These are phyloP conservation scores for Esox niger DNA, from an alignment of 2,113 vertebrate species.

Conservation along the genomic window DNA sequence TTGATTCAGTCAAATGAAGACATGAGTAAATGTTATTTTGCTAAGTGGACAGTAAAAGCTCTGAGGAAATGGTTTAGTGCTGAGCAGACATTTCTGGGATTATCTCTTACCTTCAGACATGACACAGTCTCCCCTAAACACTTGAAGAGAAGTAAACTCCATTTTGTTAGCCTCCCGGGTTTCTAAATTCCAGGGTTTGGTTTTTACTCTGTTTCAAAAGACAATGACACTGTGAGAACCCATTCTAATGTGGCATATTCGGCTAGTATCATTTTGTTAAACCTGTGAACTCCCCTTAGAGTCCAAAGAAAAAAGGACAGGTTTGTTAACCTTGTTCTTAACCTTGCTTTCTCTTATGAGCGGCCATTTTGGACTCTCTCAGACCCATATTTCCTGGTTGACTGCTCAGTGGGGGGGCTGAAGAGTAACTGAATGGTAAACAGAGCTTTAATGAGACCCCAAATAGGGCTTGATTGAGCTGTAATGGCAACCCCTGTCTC, in stretches of 20 bases:
- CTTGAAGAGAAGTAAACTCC: not conserved
- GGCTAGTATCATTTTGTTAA: constrained; percentile 8
- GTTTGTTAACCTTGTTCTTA: not conserved
- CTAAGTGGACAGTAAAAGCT: not conserved
- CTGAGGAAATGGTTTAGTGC: not conserved
- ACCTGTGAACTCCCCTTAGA: not conserved
- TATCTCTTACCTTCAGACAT: not conserved
- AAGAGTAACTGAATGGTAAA: not conserved
- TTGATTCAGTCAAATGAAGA: not conserved
- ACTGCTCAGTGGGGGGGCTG: not conserved
- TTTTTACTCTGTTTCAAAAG: not conserved
- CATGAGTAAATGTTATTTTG: not conserved
- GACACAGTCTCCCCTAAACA: not conserved
- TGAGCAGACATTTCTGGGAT: not conserved
- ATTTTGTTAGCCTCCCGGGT: not conserved
- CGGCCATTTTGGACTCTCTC: constrained; percentile 13
- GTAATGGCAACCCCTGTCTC: constrained; percentile 20
- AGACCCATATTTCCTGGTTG: not conserved
- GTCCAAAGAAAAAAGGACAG: no score
- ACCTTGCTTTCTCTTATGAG: not conserved
- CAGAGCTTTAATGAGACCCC: not conserved
- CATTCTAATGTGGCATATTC: not conserved
- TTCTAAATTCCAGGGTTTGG: not conserved
- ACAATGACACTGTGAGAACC: not conserved
- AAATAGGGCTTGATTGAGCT: constrained; percentile 14